Evolutionary conservation across 2,797 vertebrate genomes (phyloP), one percentile per base, ranked within the genome.

Genomic region (Salarias fasciatus): DNA sequence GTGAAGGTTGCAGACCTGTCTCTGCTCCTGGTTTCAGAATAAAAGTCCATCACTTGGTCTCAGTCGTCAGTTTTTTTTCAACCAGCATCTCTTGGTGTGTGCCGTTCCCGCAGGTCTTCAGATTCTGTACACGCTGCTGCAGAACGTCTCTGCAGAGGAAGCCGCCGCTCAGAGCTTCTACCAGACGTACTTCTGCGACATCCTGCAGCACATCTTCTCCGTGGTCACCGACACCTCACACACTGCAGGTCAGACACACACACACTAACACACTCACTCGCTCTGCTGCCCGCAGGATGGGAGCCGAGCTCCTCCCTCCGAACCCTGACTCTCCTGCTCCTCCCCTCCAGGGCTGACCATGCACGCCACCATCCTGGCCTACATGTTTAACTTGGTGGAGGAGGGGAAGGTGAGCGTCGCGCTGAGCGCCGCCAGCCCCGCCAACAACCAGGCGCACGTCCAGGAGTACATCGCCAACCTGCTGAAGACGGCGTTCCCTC

Each of bases 371-470:
- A 99, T 99, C 89, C 89, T 99, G 77, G 97, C 96, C 9, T 98
- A 98, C 91, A 98, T 99, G 97, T 99, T 98, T 80, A 98, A 98
- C 90, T 91, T 99, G 78, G 96, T 99, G 83, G 97, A 99, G 91
- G 97, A 99, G 86, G 96, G 96, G 24, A 98, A 98, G 87, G 98
- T 99, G 81, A 98, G 92, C 82, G 92, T 95, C 53, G 91, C 94
- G 0, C 85, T 98, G 75, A 98, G 96, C 76, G 93, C 96, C 36
- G 91, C 94, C 47, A 95, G 86, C 67, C 93, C 95, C 4, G 88
- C 95, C 63, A 97, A 92, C 91, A 99, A 99, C 91, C 96, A 98
- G 73, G 92, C 92, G 67, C 96, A 98, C 84, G 95, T 98, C 88
- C 96, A 98, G 91, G 96, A 99, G 75, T 98, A 98, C 50, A 95